Conservation (phyloP, 2,888 invertebrate species). For the Campoplex capitator region DNA sequence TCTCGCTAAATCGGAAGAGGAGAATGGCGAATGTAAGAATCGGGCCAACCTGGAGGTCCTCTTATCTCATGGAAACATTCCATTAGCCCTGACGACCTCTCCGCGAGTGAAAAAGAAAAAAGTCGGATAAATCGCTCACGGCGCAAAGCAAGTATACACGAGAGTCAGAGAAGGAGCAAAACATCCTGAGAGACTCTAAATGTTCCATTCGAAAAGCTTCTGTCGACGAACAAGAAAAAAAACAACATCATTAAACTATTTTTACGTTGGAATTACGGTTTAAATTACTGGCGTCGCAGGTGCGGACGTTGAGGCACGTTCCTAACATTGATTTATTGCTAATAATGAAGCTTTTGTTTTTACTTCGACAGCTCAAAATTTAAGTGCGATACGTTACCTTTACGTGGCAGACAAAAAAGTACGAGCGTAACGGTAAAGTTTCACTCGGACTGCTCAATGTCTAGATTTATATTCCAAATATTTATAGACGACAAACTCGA, state of each 20-base stretch:
- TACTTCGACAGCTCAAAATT: background rate
- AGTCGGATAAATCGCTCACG: conserved; percentile 26
- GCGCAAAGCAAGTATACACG: background rate
- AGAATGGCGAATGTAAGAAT: conserved; percentile 18
- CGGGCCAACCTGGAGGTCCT: conserved; percentile 40
- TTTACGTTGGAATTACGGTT: background rate
- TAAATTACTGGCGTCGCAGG: background rate
- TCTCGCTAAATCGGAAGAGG: conserved; percentile 4
- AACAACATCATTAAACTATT: background rate
- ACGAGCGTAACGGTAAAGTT: background rate
- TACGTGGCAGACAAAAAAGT: background rate
- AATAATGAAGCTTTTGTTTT: background rate
- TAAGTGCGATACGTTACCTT: background rate
- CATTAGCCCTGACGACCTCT: conserved; percentile 61
- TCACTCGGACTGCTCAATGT: background rate
- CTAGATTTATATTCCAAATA: background rate
- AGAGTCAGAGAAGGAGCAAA: conserved; percentile 9
- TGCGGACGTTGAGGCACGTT: background rate
- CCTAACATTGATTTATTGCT: background rate
- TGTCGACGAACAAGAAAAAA: background rate
- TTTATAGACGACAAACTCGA: background rate
- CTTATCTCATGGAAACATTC: conserved; percentile 64
- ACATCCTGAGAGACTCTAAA: conserved; percentile 26
- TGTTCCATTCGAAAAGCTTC: background rate
- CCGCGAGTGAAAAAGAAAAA: conserved; percentile 14